Base-by-base conservation (phyloP, 2,113 vertebrate species). In the Vimba vimba region DNA sequence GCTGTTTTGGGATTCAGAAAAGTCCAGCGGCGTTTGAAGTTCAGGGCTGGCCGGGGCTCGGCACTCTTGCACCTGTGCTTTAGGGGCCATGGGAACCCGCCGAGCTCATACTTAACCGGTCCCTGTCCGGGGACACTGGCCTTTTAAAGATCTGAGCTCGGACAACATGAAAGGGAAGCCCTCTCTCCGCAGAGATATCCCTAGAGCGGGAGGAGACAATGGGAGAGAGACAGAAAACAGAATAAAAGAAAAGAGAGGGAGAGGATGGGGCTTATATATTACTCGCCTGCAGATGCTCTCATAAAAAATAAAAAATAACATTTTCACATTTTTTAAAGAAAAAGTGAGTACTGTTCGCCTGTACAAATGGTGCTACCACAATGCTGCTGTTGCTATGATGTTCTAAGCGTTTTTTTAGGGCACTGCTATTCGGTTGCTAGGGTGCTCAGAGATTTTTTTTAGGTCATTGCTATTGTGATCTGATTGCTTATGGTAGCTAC, bases 61-160 rank as follows among this genome's bases (percentile, higher is more conserved):
- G n/a, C 30, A 74, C 52, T 85, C 71, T 15, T 68, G 83, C 83
- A 83, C 83, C 86, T 85, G 77, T 83, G 83, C 87, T 87, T 80
- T 15, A 75, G 78, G 77, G 66, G 79, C 43, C 88, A 79, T 21
- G 27, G 66, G 78, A 64, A 45, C 25, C 50, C 39, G 21, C 74
- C 59, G 60, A 69, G 45, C 62, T 79, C 55, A 64, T 39, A 83
- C 55, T 85, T 59, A 85, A 47, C 82, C 86, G 27, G 27, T 30
- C 71, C 43, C 71, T 25, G 77, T 78, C 80, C 33, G 82, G 82
- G 82, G 57, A 89, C 75, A 17, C 74, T 84, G 39, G 86, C 33
- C 83, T 79, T 91, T 87, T 57, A 85, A 86, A 90, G 86, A 86
- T 90, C 87, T 86, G 25, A 86, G 77, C 85, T 89, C 84, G 80